Conservation (phyloP, 2,113 vertebrate species). For the Coptodon rendalli region DNA sequence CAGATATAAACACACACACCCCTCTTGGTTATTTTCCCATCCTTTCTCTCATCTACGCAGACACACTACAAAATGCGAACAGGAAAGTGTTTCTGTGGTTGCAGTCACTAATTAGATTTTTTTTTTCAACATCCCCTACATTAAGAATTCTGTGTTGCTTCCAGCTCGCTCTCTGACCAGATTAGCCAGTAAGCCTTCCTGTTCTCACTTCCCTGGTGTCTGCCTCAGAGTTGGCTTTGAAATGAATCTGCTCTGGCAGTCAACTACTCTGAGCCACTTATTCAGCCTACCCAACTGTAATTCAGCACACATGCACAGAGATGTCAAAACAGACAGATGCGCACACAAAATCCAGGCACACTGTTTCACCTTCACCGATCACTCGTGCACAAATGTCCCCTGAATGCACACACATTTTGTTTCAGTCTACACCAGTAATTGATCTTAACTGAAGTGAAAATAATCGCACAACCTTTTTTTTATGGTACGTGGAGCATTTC, state of each 20-base stretch:
- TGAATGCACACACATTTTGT: neutral
- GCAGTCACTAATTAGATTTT: slow-evolving; percentile 54
- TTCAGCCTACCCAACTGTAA: slow-evolving; percentile 52
- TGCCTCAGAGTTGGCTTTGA: slow-evolving; percentile 67
- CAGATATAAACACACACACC: neutral
- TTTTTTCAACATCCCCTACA: slow-evolving; percentile 36
- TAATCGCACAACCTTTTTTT: neutral
- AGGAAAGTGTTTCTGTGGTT: slow-evolving; percentile 24
- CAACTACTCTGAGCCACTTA: slow-evolving; percentile 64
- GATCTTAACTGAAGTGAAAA: neutral
- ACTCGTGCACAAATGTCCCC: neutral
- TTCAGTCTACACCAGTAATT: neutral
- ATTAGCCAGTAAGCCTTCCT: slow-evolving; percentile 69
- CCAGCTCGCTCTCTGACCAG: slow-evolving; percentile 67
- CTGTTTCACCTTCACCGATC: slow-evolving; percentile 15
- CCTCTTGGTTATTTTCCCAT: neutral
- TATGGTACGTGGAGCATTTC: neutral
- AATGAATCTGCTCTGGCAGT: slow-evolving; percentile 70
- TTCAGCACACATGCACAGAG: slow-evolving; percentile 27
- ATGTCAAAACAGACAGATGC: slow-evolving; percentile 15
- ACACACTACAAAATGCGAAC: neutral
- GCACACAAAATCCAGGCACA: neutral
- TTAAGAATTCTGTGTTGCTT: slow-evolving; percentile 62
- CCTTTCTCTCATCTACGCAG: neutral
- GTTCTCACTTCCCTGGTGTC: slow-evolving; percentile 62